Evolutionary conservation across 64 coral and sea anemone genomes (phyloP), one percentile per base, ranked within the genome.

Genomic region (Actinia equina): DNA sequence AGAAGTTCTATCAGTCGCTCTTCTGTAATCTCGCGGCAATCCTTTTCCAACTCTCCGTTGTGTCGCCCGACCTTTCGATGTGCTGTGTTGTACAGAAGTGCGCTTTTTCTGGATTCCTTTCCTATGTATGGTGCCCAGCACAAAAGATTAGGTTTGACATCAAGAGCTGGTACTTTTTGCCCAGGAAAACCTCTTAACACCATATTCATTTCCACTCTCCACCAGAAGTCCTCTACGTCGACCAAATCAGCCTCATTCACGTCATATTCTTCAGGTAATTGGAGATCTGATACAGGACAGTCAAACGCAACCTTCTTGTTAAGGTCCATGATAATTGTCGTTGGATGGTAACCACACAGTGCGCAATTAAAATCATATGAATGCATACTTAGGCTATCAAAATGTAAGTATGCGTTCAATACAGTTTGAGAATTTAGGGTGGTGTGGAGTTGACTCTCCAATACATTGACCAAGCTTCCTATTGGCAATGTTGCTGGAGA

Each of bases 11-110:
- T 1, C 20, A 94, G 57, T 2, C 88, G 43, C 43, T 91, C 93
- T 65, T 91, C 93, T 2, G 88, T 91, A 15, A 94, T 80, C 45
- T 95, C 86, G 52, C 71, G 77, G 44, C 93, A 91, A 49, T 91
- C 89, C 5, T 27, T 26, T 80, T 91, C 86, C 2, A 95, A 37
- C 37, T 91, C 70, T 17, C 93, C 74, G 52, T 19, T 74, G 56
- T 15, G 52, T 14, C 71, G 17, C 12, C 53, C 78, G 3, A 86
- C 55, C 46, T 95, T 91, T 37, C 86, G 65, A 56, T 91, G 89
- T 45, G 91, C 86, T 0, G 89, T 95, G 22, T 95, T 95, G 4
- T 91, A 43, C 16, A 91, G 16, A 5, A 88, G 41, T 16, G 64
- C 17, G 25, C 82, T 53, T 80, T 56, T 88, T 52, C 89, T 71